Base-by-base conservation (phyloP, 2,888 invertebrate species). In the Drosophila paramelanica region DNA sequence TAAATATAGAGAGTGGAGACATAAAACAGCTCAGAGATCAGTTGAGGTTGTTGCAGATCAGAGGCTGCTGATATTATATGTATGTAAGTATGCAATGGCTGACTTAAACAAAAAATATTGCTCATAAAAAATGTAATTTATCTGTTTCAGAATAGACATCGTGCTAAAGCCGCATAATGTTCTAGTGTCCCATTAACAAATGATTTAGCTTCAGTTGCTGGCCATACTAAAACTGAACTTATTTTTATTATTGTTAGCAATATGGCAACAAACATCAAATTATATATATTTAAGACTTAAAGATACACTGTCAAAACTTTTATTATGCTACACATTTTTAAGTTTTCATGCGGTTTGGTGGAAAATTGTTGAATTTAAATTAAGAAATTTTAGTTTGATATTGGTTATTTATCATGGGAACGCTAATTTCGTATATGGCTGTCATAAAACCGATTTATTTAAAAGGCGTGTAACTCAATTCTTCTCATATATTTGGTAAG, bases 11-110 rank as follows among this genome's bases (percentile, higher is more conserved):
- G 10, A 6, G 20, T 39, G 11, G 5, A 36, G 1, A 45, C 53
- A 50, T 61, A 45, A 64, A 79, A 70, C 52, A 46, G 75, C 67
- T 81, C 78, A 72, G 65, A 81, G 67, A 87, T 87, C 85, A 81
- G 66, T 61, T 56, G 11, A 56, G 53, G n/a, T 49, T 67, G 61
- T 50, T 57, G 61, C 60, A 75, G 77, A 81, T 65, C 78, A 61
- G 56, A 42, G 11, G 14, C 27, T 33, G 43, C n/a, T 11, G n/a
- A 36, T 52, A 36, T 53, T 23, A 33, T 31, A 25, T 25, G 47
- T 31, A 25, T 25, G 43, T 53, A 61, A 6, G 23, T 38, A 39
- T n/a, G 25, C 41, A 41, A 39, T 20, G 3, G 17, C 31, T n/a
- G 8, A 20, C 49, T n/a, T 47, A 33, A 33, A 36, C 5, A 36